phyloP scores from a whole-genome alignment of 1,140 invertebrate species.

The Paralvinella palmiformis region DNA sequence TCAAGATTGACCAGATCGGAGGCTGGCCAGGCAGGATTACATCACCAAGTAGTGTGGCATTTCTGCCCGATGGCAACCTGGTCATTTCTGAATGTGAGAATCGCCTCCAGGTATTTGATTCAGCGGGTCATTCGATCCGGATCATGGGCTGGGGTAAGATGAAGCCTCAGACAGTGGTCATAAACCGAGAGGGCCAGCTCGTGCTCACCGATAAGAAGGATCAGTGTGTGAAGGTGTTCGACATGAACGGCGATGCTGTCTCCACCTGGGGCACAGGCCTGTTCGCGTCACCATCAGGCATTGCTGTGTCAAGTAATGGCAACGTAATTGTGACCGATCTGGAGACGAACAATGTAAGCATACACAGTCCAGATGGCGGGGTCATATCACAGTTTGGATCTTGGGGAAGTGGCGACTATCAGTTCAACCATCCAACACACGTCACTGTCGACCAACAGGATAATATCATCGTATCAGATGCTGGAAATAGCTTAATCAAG shows the following conservation, averaged over 20 bases:
- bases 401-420: conserved; percentile 9
- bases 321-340: conserved; percentile 7
- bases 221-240: conserved; percentile 4
- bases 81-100: conserved; percentile 17
- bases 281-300: conserved; percentile 1
- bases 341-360: neutral
- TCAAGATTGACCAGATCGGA: conserved; percentile 18
- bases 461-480: conserved; percentile 18
- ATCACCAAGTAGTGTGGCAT: conserved; percentile 11
- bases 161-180: conserved; percentile 6
- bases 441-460: conserved; percentile 15
- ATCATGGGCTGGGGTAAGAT: conserved; percentile 21
- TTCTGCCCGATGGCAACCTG: conserved; percentile 9
- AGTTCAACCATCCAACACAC: conserved; percentile 9
- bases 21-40: conserved; percentile 17
- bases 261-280: neutral
- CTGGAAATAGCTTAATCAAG: neutral
- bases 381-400: neutral
- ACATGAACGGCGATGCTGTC: neutral
- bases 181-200: conserved; percentile 2
- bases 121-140: conserved; percentile 4
- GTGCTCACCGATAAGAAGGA: conserved; percentile 15
- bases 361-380: neutral
- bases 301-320: neutral
- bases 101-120: conserved; percentile 18